phyloP scores from a whole-genome alignment of 2,888 invertebrate species.

The Argyra leucocephala region DNA sequence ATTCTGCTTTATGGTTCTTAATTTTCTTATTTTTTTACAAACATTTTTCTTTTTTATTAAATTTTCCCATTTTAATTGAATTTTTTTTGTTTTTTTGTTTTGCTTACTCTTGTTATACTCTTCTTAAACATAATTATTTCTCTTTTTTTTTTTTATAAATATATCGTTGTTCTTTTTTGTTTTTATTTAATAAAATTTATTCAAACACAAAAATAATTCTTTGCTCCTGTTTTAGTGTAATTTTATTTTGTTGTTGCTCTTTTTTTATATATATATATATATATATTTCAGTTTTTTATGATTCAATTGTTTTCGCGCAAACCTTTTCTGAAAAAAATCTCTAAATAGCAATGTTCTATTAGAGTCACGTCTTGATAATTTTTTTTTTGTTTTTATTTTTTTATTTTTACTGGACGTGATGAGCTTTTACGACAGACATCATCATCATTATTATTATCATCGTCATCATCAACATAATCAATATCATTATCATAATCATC shows the following conservation, averaged over 20 bases:
- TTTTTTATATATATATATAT: background rate
- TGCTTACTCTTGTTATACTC: background rate
- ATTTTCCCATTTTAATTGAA: constrained; percentile 6
- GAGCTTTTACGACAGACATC: constrained; percentile 3
- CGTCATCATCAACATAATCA: background rate
- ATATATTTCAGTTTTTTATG: background rate
- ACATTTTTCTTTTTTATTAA: background rate
- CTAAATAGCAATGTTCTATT: background rate
- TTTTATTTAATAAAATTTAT: background rate
- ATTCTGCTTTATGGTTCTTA: no score
- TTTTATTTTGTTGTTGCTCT: background rate
- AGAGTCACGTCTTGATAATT: background rate
- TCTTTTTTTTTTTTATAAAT: background rate
- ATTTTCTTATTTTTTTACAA: background rate
- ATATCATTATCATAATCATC: background rate
- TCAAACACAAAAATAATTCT: background rate
- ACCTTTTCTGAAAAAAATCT: background rate
- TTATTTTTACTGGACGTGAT: constrained; percentile 6
- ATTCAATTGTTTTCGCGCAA: constrained; percentile 1
- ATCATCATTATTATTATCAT: background rate
- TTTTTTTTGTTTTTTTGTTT: background rate
- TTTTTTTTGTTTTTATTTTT: no score
- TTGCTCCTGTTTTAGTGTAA: background rate
- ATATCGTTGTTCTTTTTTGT: background rate
- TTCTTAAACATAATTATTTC: no score